Percentiles rank a stretch among this genome's conserved stretches.
phyloP scores from a whole-genome alignment of 2,888 invertebrate genomes.

The Agrotis ipsilon region DNA sequence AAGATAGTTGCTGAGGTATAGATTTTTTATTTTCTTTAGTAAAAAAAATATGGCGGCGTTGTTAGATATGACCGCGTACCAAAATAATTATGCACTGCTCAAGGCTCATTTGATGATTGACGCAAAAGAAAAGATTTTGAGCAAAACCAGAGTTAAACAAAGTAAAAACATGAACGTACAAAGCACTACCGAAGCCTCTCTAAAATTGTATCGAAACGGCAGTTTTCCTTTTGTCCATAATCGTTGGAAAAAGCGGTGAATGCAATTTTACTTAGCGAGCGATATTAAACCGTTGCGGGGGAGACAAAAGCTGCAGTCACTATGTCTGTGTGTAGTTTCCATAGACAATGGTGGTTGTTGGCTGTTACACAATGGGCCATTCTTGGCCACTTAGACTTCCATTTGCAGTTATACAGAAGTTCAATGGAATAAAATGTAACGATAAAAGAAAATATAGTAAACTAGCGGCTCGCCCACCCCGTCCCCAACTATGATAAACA shows the following conservation, averaged over 20 bases:
- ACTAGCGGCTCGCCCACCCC: too few relatives aligned
- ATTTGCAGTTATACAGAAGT: too few relatives aligned
- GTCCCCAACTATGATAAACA: too few relatives aligned
- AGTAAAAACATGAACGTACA: not conserved
- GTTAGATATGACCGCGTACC: too few relatives aligned
- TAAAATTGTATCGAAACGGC: constrained; percentile 39
- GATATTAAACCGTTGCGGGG: constrained; percentile 46
- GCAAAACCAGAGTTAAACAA: not conserved
- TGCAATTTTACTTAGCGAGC: constrained; percentile 53
- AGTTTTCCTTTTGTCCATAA: constrained; percentile 37
- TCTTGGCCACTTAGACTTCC: not conserved
- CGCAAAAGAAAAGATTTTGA: not conserved
- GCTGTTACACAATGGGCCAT: constrained; percentile 22
- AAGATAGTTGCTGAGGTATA: too few relatives aligned
- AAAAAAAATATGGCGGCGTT: too few relatives aligned
- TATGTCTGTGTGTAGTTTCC: constrained; percentile 1
- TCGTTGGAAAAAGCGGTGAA: constrained; percentile 45
- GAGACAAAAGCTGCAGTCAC: constrained; percentile 25
- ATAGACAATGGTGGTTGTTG: constrained; percentile 19
- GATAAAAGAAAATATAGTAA: too few relatives aligned
- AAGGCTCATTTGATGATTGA: too few relatives aligned
- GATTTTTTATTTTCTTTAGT: too few relatives aligned
- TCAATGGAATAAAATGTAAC: too few relatives aligned
- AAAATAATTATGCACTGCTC: too few relatives aligned
- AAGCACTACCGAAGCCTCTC: constrained; percentile 9